phyloP scores from a whole-genome alignment of 92 coral and sea anemone genomes.

The Parazoanthus atlanticus region DNA sequence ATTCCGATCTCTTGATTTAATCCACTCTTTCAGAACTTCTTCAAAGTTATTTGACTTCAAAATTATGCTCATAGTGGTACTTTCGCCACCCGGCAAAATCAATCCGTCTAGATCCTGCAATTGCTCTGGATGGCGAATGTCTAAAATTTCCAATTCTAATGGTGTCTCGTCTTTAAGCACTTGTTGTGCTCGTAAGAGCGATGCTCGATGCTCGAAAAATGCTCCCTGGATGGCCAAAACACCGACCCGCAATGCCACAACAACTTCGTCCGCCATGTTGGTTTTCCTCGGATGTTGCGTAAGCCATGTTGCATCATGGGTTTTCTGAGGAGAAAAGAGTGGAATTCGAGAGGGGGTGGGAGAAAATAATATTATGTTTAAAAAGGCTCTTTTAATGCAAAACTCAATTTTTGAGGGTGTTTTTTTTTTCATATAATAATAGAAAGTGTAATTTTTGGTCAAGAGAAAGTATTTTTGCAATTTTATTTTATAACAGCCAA shows the following conservation, averaged over 20 bases:
- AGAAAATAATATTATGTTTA: not conserved
- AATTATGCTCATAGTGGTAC: conserved; percentile 82
- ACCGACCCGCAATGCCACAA: conserved; percentile 59
- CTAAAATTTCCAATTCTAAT: conserved; percentile 70
- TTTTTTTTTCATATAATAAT: too few species aligned
- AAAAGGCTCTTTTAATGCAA: too few species aligned
- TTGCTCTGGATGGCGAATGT: conserved; percentile 76
- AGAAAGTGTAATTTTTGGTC: not conserved
- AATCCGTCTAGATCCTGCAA: conserved; percentile 76
- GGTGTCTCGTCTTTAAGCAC: conserved; percentile 43
- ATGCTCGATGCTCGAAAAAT: conserved; percentile 85
- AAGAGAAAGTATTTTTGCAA: too few species aligned
- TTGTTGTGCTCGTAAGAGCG: conserved; percentile 72
- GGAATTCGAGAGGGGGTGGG: not conserved
- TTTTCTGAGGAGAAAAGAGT: not conserved
- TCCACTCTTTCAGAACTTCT: conserved; percentile 69
- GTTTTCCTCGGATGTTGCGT: conserved; percentile 15
- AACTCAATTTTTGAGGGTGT: not conserved
- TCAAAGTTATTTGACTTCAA: conserved; percentile 74
- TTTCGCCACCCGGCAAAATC: conserved; percentile 95
- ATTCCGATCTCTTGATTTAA: conserved; percentile 60
- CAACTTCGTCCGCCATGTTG: conserved; percentile 48
- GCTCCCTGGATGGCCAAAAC: conserved; percentile 95
- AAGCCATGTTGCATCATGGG: conserved; percentile 33
- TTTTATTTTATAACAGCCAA: too few species aligned